phyloP scores from a whole-genome alignment of 2,113 vertebrate species.

The Pipa parva region DNA sequence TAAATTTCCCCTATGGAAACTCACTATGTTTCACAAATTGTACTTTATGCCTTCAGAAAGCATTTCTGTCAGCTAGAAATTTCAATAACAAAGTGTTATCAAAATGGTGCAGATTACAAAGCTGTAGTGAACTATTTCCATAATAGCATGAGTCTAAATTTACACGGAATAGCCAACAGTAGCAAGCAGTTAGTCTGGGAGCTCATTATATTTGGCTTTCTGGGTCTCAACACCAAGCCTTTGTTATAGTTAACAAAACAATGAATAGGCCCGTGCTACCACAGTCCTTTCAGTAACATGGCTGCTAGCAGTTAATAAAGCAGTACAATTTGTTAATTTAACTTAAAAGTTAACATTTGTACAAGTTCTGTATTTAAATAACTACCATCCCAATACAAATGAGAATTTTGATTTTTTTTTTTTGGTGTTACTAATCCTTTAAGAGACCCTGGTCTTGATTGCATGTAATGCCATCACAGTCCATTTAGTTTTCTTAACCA shows the following conservation, averaged over 20 bases:
- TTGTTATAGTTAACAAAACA: neutral
- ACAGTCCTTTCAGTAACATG: neutral
- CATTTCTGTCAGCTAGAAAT: neutral
- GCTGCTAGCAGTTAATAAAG: no score
- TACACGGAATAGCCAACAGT: constrained; percentile 24
- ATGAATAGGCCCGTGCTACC: neutral
- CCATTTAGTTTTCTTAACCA: no score
- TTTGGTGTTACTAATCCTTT: no score
- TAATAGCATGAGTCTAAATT: neutral
- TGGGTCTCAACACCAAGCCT: neutral
- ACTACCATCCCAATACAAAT: no score
- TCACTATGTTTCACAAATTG: neutral
- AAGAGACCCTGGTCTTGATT: no score
- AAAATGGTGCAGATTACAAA: neutral
- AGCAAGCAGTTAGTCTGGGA: constrained; percentile 49
- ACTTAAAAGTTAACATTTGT: no score
- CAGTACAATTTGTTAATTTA: no score
- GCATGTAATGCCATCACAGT: no score
- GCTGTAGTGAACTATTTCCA: neutral
- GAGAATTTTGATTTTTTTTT: no score
- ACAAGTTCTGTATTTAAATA: no score
- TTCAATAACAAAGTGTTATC: neutral
- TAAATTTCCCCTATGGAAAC: constrained; percentile 55
- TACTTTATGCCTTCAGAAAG: constrained; percentile 31
- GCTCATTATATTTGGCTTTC: constrained; percentile 45